Conservation (phyloP, 2,888 invertebrate species). For the Xanthia togata region DNA sequence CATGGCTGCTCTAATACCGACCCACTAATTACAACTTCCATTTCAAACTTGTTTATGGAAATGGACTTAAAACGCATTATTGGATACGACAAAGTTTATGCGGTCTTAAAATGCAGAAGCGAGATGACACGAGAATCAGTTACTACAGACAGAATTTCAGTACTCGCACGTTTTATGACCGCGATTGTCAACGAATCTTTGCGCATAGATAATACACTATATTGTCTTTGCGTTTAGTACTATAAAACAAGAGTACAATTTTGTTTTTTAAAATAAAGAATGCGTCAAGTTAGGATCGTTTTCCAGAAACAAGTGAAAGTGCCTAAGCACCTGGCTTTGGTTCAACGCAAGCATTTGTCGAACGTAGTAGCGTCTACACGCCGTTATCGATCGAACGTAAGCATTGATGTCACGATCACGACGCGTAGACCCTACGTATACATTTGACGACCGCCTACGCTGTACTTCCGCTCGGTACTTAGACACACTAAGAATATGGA, state of each 20-base stretch:
- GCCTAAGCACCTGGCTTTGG: background rate
- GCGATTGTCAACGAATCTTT: background rate
- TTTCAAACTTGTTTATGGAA: constrained; percentile 29
- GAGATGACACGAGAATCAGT: background rate
- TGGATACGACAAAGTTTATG: background rate
- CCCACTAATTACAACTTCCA: constrained; percentile 57
- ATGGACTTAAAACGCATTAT: background rate
- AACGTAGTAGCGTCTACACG: background rate
- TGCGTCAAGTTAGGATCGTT: background rate
- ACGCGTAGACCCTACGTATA: background rate
- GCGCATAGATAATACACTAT: too few relatives aligned
- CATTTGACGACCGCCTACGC: background rate
- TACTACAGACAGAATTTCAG: background rate
- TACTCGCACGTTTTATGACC: background rate
- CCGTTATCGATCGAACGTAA: background rate
- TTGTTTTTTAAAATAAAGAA: background rate
- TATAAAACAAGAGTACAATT: background rate
- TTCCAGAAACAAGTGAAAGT: constrained; percentile 19
- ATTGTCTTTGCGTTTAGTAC: background rate
- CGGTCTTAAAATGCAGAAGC: background rate
- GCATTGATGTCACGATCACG: background rate
- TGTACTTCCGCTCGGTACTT: background rate
- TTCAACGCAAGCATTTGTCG: background rate
- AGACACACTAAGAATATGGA: constrained; percentile 27
- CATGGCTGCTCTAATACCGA: constrained; percentile 59